These are phyloP conservation scores for Xanthorhoe spadicearia DNA, from an alignment of 2,888 invertebrate species.

Conservation along the genomic window DNA sequence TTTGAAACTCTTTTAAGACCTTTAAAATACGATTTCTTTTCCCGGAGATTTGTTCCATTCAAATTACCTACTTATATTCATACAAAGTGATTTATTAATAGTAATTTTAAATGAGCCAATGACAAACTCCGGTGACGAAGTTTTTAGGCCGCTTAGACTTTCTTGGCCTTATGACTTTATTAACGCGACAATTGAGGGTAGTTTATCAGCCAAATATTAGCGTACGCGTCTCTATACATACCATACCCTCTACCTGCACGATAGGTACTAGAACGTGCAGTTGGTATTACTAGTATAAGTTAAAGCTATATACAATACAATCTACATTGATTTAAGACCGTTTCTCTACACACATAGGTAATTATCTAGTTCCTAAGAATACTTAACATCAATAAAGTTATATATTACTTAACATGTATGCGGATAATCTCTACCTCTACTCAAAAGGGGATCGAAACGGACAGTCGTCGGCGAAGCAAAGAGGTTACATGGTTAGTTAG, in stretches of 20 bases:
- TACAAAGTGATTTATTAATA: not conserved
- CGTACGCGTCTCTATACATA: slow-evolving; percentile 48
- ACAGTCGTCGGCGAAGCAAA: slow-evolving; percentile 29
- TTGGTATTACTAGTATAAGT: slow-evolving; percentile 56
- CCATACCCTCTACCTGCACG: slow-evolving; percentile 47
- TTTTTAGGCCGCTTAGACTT: no score
- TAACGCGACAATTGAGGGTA: not conserved
- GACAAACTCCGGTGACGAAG: no score
- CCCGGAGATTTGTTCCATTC: not conserved
- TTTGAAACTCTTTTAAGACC: not conserved
- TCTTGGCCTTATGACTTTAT: no score
- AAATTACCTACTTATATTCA: not conserved
- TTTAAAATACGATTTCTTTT: not conserved
- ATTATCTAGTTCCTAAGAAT: slow-evolving; percentile 41
- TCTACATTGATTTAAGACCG: slow-evolving; percentile 66
- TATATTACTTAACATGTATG: slow-evolving; percentile 29
- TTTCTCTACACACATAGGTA: slow-evolving; percentile 54
- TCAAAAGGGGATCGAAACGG: slow-evolving; percentile 29
- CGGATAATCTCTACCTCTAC: slow-evolving; percentile 13
- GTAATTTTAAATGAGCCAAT: no score
- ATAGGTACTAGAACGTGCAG: slow-evolving; percentile 60
- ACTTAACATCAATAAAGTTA: slow-evolving; percentile 47
- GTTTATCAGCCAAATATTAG: slow-evolving; percentile 45
- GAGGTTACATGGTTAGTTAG: not conserved
- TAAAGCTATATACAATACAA: slow-evolving; percentile 71